Base-by-base conservation (phyloP, 2,888 invertebrate genomes). In the Pantelozetes paolii region DNA sequence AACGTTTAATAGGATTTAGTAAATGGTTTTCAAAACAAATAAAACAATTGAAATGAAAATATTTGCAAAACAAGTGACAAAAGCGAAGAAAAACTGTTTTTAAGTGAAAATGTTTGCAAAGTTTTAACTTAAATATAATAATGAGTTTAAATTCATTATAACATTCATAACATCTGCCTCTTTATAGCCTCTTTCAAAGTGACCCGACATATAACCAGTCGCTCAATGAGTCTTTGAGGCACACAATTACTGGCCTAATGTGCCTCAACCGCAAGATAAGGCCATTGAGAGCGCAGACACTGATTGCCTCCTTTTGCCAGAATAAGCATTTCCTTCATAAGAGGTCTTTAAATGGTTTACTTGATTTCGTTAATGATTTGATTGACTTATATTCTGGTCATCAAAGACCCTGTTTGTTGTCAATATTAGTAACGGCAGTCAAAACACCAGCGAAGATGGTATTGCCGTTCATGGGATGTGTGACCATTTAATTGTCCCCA, bases 171-270 rank as follows among this genome's bases (percentile, higher is more conserved):
- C 48, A n/a, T 8, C 48, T n/a, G 20, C n/a, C n/a, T n/a, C n/a
- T n/a, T n/a, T n/a, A n/a, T n/a, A n/a, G n/a, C 18, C 20, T 8
- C 48, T 48, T 48, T 48, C 9, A 48, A n/a, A 48, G 48, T n/a
- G 48, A 48, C 48, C 48, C 15, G 48, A 48, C 48, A 48, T 48
- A 36, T 36, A 36, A 11, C 36, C 36, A 36, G 15, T n/a, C 48
- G 18, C 18, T 48, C 3, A 18, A 48, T 36, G 6, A 5, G 11
- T 36, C 15, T 57, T 15, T 8, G 57, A 57, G 57, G 57, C 23
- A 26, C 23, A 57, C 57, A 57, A 57, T 57, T 57, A 57, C 57
- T 57, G 15, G 57, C 23, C 57, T 57, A 57, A 57, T 57, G 57
- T 13, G 26, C 15, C 20, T 20, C 57, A 57, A 57, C 57, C 57